Conservation (phyloP, 2,113 vertebrate species). For the Leptocoma aspasia region DNA sequence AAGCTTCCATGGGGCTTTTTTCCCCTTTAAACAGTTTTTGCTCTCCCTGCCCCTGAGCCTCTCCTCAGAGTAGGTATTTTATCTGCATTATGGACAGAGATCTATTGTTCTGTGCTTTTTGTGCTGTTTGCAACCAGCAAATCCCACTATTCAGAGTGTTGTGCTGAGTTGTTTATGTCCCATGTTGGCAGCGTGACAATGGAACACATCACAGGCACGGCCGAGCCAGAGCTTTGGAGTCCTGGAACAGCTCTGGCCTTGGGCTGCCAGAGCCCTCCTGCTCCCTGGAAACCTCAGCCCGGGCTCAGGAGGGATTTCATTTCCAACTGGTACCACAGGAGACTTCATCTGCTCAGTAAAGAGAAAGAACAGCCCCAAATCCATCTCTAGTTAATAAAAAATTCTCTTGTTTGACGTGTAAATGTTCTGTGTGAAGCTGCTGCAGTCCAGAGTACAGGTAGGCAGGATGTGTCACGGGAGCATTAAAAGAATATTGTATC, state of each 20-base stretch:
- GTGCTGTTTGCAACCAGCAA: background rate
- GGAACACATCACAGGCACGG: background rate
- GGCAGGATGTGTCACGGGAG: background rate
- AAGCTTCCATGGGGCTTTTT: background rate
- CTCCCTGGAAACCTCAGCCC: background rate
- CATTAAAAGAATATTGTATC: fast-evolving
- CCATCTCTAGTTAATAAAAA: background rate
- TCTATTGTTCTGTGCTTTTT: background rate
- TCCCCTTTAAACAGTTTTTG: background rate
- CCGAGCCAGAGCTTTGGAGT: background rate
- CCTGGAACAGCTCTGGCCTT: background rate
- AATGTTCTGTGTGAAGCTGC: background rate
- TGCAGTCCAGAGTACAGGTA: fast-evolving
- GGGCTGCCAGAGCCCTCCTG: slow-evolving; percentile 2
- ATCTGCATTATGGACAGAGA: background rate
- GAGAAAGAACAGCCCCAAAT: background rate
- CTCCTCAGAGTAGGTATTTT: background rate
- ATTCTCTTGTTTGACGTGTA: background rate
- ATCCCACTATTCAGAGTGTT: background rate
- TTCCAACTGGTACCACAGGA: background rate
- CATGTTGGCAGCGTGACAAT: background rate
- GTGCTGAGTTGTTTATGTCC: slow-evolving; percentile 37
- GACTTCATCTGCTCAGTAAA: background rate
- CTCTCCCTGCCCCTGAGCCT: background rate
- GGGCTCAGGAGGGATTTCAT: background rate